Base-by-base conservation (phyloP, 2,888 invertebrate species). In the Anarsia innoxiella region DNA sequence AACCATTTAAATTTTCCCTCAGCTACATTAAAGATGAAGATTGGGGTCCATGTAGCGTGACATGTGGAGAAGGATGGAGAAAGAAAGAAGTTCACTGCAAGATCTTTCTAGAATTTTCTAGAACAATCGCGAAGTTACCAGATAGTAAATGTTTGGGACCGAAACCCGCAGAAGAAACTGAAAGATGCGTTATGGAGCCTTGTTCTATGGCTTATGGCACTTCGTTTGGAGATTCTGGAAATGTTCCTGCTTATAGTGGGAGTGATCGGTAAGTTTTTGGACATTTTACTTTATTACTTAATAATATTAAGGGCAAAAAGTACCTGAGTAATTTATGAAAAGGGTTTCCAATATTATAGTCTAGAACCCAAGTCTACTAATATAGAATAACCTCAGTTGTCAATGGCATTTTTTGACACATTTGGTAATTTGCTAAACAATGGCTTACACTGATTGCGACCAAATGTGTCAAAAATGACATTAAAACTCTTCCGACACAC, bases 31-130 rank as follows among this genome's bases (percentile, higher is more conserved):
- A 94, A 45, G 96, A 96, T 42, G 78, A 76, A 6, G 93, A 94
- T 36, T 98, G 97, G 97, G 91, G 95, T 1, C 90, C 93, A 1
- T 99, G 98, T 83, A 95, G 94, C 55, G 93, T 92, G 0, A 91
- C 93, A 0, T 97, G 98, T 66, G 97, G 97, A 1, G 93, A 94
- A 66, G 98, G 97, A 0, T 86, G 92, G 51, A 87, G 93, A n/a
- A 91, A 90, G 46, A 90, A 97, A 19, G 90, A 91, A 53, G 96
- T 96, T n/a, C 91, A 93, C 53, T 99, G 99, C 83, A 95, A 95
- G 85, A 96, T 97, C 56, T 96, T 94, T 76, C 84, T 97, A 44
- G 95, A 96, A 71, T 96, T 96, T 73, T 94, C 96, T 39, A 88
- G 92, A 49, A 95, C 95, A 0, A 91, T 95, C 36, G 95, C 94